Conservation (phyloP, 2,888 invertebrate genomes). For the Monochamus alternatus region DNA sequence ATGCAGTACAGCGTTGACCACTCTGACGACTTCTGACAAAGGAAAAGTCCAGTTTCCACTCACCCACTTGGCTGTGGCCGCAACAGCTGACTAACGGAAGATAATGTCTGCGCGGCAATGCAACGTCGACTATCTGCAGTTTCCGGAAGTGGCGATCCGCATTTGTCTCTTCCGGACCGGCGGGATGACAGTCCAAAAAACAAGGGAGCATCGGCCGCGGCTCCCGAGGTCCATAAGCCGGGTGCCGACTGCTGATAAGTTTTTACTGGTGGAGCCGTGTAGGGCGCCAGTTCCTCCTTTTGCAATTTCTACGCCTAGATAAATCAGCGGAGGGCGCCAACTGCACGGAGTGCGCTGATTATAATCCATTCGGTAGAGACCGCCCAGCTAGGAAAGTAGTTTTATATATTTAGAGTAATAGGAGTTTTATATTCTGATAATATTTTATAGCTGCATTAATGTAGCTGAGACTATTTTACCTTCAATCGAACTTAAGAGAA, state of each 20-base stretch:
- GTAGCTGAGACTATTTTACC: too few species aligned
- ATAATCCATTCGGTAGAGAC: neutral
- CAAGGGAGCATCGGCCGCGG: slow-evolving; percentile 21
- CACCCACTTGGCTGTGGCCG: slow-evolving; percentile 30
- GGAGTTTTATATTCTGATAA: too few species aligned
- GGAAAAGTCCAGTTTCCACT: slow-evolving; percentile 10
- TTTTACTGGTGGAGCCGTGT: slow-evolving; percentile 22
- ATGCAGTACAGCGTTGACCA: too few species aligned
- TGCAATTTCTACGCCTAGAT: slow-evolving; percentile 18
- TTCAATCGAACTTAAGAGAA: too few species aligned
- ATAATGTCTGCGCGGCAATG: slow-evolving; percentile 38
- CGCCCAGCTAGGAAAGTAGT: too few species aligned
- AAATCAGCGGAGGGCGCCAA: neutral
- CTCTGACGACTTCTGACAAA: slow-evolving; percentile 38
- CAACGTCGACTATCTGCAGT: slow-evolving; percentile 25
- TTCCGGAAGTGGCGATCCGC: slow-evolving; percentile 31
- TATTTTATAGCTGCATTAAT: too few species aligned
- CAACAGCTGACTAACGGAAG: slow-evolving; percentile 42
- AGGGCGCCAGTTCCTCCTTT: slow-evolving; percentile 23
- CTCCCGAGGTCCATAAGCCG: slow-evolving; percentile 30
- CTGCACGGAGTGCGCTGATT: neutral
- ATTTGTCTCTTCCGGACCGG: slow-evolving; percentile 28
- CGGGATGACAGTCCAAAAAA: slow-evolving; percentile 25
- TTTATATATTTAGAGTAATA: too few species aligned
- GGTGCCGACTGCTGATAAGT: slow-evolving; percentile 36